Base-by-base conservation (phyloP, 2,888 invertebrate species). In the Melinopterus prodromus region DNA sequence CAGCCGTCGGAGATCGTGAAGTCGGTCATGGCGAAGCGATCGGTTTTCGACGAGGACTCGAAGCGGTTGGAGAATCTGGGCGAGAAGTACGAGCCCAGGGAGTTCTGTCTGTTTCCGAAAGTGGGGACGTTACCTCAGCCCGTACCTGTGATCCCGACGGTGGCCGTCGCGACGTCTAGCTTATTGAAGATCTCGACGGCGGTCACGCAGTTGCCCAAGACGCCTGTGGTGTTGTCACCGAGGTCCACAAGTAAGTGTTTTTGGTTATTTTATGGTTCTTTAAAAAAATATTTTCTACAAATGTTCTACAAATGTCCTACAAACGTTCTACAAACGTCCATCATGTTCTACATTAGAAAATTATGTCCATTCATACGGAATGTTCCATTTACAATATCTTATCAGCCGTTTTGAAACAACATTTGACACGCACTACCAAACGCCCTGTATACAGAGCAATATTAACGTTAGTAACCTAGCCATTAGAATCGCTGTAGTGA, bases 31-130 rank as follows among this genome's bases (percentile, higher is more conserved):
- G 97, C 98, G 6, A 97, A 97, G 89, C 94, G 96, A 82, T 98
- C 97, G 77, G 97, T 99, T 78, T 98, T 99, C 89, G 99, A 99
- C 88, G 98, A 98, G 89, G 99, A 99, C 88, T 94, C 96, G 70
- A 97, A 98, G 89, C 92, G 99, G 69, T 91, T 99, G 80, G 98
- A 98, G 89, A 96, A 96, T 86, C 94, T 96, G 80, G 92, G 94
- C 87, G 94, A 97, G 89, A 93, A 96, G 90, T 94, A 97, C 90
- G 93, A 97, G 90, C 93, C 91, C 81, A 91, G 89, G 83, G 93
- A 93, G 82, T 92, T 92, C 84, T 89, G 89, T 77, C 82, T 85
- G 74, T 87, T 87, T 85, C 85, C 88, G 53, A 87, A 88, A 80
- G 83, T 86, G 16, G 81, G 84, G 26, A 81, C 80, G 6, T n/a